phyloP scores from a whole-genome alignment of 2,113 vertebrate genomes.

The Clarias batrachus region DNA sequence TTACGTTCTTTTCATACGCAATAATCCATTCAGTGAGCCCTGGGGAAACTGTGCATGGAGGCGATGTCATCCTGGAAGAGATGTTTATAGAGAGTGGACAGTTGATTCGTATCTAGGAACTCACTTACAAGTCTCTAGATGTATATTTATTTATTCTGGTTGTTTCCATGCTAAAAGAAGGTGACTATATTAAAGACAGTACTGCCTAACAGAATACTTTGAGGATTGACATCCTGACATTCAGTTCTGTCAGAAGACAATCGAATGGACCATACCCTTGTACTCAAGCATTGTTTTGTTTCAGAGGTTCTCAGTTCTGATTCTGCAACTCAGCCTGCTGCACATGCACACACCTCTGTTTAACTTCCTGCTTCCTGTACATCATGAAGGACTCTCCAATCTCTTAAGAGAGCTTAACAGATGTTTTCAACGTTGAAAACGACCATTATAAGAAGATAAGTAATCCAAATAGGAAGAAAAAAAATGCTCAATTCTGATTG shows the following conservation, averaged over 20 bases:
- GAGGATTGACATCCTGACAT: neutral
- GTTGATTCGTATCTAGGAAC: neutral
- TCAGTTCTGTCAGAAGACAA: neutral
- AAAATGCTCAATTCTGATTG: neutral
- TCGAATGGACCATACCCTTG: no score
- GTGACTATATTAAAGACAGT: neutral
- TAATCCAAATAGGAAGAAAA: neutral
- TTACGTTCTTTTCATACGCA: neutral
- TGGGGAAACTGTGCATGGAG: neutral
- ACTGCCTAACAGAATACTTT: neutral
- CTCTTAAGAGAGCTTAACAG: neutral
- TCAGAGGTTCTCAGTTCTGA: neutral
- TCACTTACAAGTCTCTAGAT: neutral
- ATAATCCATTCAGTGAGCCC: neutral
- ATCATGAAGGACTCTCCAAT: neutral
- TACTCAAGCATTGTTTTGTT: neutral
- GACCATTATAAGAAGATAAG: neutral
- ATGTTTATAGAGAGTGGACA: neutral
- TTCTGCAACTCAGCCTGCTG: neutral
- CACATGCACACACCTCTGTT: neutral
- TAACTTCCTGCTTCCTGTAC: neutral
- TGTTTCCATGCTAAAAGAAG: neutral
- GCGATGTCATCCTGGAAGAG: neutral
- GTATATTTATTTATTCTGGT: neutral
- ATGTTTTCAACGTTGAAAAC: neutral